Evolutionary conservation across 2,113 vertebrate genomes (phyloP).

Genomic region (Stigmatopora nigra): DNA sequence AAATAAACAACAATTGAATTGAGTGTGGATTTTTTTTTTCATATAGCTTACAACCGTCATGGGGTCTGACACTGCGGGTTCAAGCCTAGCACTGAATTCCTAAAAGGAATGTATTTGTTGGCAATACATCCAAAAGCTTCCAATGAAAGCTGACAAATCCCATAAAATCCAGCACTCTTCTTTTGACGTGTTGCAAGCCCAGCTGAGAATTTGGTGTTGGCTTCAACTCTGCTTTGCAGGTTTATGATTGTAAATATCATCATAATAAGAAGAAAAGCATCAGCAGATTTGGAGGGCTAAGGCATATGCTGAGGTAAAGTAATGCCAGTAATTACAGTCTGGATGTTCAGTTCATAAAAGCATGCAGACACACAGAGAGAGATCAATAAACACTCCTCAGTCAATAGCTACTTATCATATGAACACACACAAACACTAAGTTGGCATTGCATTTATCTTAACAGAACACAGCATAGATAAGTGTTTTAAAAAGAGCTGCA

Average conservation of each 20-base stretch:
- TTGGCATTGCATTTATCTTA: neutral
- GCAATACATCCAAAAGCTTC: neutral
- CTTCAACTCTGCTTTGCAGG: neutral
- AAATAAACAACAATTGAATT: neutral
- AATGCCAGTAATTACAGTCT: slow-evolving; percentile 26
- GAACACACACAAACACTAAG: neutral
- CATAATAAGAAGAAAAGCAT: neutral
- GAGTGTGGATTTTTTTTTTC: neutral
- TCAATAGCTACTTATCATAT: slow-evolving; percentile 35
- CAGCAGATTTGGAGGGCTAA: slow-evolving; percentile 13
- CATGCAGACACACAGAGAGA: slow-evolving; percentile 6
- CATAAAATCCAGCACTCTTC: slow-evolving; percentile 5
- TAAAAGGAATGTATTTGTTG: neutral
- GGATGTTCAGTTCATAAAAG: slow-evolving; percentile 23
- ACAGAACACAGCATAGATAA: neutral
- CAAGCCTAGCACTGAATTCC: neutral
- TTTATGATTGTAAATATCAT: slow-evolving; percentile 3
- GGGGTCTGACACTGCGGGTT: neutral
- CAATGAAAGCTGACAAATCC: slow-evolving; percentile 7
- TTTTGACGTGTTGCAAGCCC: slow-evolving; percentile 6
- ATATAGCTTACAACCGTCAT: neutral
- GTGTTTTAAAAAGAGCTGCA: neutral
- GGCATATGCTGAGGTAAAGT: slow-evolving; percentile 5
- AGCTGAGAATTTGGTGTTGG: slow-evolving; percentile 1
- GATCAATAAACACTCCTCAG: slow-evolving; percentile 42